Evolutionary conservation across 2,888 invertebrate genomes (phyloP).

Genomic region (Anoplius nigerrimus): DNA sequence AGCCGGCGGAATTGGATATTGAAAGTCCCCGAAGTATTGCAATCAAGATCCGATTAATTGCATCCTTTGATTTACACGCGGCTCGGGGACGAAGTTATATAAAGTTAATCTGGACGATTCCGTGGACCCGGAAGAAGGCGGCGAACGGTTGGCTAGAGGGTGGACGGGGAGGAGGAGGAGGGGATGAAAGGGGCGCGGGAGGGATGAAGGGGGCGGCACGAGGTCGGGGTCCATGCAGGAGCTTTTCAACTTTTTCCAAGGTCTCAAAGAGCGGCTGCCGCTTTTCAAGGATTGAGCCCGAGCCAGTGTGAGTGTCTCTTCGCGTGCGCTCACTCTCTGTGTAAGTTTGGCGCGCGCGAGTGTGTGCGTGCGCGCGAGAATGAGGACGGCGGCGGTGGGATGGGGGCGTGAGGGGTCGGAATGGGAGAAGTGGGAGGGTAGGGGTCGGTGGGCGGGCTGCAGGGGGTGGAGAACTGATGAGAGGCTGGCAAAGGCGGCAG

Average conservation of each 20-base stretch:
- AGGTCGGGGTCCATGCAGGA: constrained; percentile 6
- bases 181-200: background rate
- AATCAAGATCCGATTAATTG: constrained; percentile 65
- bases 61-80: constrained; percentile 63
- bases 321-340: too few species aligned
- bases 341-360: background rate
- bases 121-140: constrained; percentile 6
- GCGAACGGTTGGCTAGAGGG: background rate
- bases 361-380: constrained; percentile 9
- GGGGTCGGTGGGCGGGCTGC: background rate
- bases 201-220: constrained; percentile 15
- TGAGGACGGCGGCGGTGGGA: constrained; percentile 15
- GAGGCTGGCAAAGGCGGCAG: constrained; percentile 4
- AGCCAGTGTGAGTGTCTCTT: too few species aligned
- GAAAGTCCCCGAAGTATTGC: constrained; percentile 62
- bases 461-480: constrained; percentile 16
- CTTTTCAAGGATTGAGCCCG: constrained; percentile 33
- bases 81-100: constrained; percentile 43
- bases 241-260: constrained; percentile 44
- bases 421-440: background rate
- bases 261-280: constrained; percentile 35
- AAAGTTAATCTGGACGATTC: constrained; percentile 53
- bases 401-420: background rate
- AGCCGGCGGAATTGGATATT: constrained; percentile 51
- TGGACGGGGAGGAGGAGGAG: background rate